Percentiles rank a stretch among this genome's conserved stretches.
Evolutionary conservation across 1,140 invertebrate genomes (phyloP).

Genomic region (Drosophila santomea): DNA sequence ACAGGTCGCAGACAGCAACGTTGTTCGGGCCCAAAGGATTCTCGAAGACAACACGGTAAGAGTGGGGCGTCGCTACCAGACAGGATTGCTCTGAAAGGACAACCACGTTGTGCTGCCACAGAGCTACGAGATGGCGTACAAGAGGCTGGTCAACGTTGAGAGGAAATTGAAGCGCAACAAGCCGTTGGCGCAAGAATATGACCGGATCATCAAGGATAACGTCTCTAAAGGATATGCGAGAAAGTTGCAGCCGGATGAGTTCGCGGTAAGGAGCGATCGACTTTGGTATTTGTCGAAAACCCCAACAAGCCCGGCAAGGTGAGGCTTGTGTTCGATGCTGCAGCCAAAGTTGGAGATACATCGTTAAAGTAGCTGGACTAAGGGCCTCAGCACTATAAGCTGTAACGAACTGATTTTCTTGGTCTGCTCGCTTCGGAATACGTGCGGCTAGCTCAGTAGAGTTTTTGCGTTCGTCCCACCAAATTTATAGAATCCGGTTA

Average conservation of each 20-base stretch:
- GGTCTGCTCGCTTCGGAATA: no score
- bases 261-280: no score
- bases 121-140: background rate
- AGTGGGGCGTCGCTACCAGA: background rate
- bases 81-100: background rate
- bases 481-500: no score
- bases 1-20: background rate
- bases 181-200: background rate
- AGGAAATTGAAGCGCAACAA: background rate
- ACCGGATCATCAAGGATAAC: background rate
- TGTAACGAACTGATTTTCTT: no score
- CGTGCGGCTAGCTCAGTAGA: no score
- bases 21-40: background rate
- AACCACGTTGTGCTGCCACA: constrained; percentile 1
- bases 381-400: background rate
- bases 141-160: background rate
- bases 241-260: no score
- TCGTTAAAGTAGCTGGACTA: background rate
- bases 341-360: background rate
- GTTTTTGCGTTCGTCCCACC: no score
- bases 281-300: no score
- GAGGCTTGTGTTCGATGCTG: background rate
- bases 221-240: background rate
- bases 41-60: background rate
- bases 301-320: background rate